These are phyloP conservation scores for Danaus chrysippus DNA, from an alignment of 2,888 invertebrate species.

Conservation along the genomic window DNA sequence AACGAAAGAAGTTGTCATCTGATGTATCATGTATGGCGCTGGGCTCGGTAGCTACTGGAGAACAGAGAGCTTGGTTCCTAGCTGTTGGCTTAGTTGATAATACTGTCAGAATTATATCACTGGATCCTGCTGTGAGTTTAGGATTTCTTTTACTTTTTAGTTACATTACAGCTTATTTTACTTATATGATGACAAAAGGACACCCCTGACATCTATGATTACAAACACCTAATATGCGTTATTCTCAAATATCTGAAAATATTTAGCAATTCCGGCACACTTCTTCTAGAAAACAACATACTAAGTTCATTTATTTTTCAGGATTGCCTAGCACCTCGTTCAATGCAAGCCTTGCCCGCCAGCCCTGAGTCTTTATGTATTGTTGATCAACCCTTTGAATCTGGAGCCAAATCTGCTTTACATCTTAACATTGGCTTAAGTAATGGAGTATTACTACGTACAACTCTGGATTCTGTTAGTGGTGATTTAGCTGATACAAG, in stretches of 20 bases:
- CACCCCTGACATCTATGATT: conserved; percentile 76
- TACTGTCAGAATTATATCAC: conserved; percentile 97
- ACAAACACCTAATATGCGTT: conserved; percentile 74
- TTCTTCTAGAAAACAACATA: conserved; percentile 3
- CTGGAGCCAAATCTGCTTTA: conserved; percentile 85
- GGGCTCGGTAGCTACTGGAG: conserved; percentile 96
- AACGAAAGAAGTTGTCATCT: conserved; percentile 96
- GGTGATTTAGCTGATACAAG: conserved; percentile 98
- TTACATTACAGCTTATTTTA: neutral
- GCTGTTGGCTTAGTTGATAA: conserved; percentile 97
- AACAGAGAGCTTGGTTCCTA: conserved; percentile 96
- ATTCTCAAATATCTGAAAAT: conserved; percentile 64
- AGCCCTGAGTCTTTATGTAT: conserved; percentile 98
- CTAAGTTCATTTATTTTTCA: conserved; percentile 44
- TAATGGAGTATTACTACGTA: conserved; percentile 96
- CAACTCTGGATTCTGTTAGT: conserved; percentile 96
- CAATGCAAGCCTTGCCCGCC: conserved; percentile 97
- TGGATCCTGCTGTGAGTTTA: conserved; percentile 90
- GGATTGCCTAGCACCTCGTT: conserved; percentile 96
- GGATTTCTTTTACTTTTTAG: neutral
- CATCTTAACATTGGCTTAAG: conserved; percentile 98
- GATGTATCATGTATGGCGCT: conserved; percentile 99
- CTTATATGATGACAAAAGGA: conserved; percentile 74
- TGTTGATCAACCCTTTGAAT: conserved; percentile 88
- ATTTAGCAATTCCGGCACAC: conserved; percentile 1